Base-by-base conservation (phyloP, 2,888 invertebrate species). In the Acleris holmiana region DNA sequence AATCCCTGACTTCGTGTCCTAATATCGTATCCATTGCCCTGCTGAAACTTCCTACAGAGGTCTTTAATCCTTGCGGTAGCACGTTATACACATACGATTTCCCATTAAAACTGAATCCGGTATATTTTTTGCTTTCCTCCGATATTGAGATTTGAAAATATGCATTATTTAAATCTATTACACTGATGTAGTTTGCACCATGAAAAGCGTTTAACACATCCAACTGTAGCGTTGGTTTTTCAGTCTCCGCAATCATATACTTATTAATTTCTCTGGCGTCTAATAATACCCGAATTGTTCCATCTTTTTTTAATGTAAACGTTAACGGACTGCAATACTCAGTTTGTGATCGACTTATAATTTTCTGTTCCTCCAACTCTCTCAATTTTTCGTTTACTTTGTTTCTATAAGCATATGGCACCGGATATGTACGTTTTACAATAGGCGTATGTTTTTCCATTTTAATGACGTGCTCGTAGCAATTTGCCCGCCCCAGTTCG, bases 311-410 rank as follows among this genome's bases (percentile, higher is more conserved):
- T 13, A 59, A 13, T 2, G 68, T 68, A 23, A 64, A 69, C 2
- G 72, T 73, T 0, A 75, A 23, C 0, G 74, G 73, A 25, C 76
- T 74, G 44, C 71, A 55, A 53, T 72, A 68, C 4, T 72, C 67
- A 0, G 68, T 70, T 0, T 69, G 21, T 1, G 46, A 13, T 4
- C 69, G 61, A 8, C 57, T 63, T 1, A 74, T 72, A 8, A 73
- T 71, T 5, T 67, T 67, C 17, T 60, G 35, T 0, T 51, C 21
- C 18, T 66, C 72, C 58, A 74, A n/a, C n/a, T n/a, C n/a, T n/a
- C n/a, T n/a, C n/a, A n/a, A n/a, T n/a, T n/a, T n/a, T n/a, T n/a
- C n/a, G 21, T 69, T 69, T 0, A 76, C 29, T n/a, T 69, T 70
- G 0, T 50, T 46, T 5, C 76, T 54, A 67, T 73, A 71, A 0